A percentile compares a stretch with the other conserved stretches of the same genome.
phyloP scores from a whole-genome alignment of 2,113 vertebrate species.

The Clarias gariepinus region DNA sequence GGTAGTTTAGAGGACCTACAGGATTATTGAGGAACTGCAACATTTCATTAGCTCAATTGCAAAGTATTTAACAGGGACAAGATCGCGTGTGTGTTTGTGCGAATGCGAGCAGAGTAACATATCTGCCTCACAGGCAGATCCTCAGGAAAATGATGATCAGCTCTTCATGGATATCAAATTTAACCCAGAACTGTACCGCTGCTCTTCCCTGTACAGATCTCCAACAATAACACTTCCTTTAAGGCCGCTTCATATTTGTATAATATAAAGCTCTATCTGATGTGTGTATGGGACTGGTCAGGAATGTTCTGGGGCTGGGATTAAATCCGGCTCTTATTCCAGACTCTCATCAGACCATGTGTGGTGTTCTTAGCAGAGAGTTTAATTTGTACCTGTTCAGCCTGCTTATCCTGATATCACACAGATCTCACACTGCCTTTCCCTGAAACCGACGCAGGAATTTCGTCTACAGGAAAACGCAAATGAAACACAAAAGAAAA shows the following conservation, averaged over 20 bases:
- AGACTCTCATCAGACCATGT: background rate
- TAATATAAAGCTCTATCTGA: background rate
- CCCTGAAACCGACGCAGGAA: conserved; percentile 10
- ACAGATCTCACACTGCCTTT: background rate
- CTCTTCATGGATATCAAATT: no score
- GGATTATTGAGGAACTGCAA: no score
- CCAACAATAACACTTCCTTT: background rate
- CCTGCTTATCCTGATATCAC: background rate
- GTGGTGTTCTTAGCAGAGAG: background rate
- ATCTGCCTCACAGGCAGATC: background rate
- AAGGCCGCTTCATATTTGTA: background rate
- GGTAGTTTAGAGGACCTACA: no score
- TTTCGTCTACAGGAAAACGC: background rate
- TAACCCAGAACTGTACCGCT: no score
- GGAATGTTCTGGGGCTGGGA: background rate
- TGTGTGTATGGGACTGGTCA: background rate
- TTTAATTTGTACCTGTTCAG: background rate
- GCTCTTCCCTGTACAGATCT: background rate
- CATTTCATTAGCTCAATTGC: no score
- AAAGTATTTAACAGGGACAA: background rate
- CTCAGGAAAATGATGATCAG: background rate
- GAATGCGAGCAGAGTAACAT: no score
- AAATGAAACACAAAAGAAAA: background rate
- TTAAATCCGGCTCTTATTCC: background rate
- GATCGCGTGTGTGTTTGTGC: background rate